phyloP scores from a whole-genome alignment of 2,113 vertebrate species.

The Motacilla tschutschensis region DNA sequence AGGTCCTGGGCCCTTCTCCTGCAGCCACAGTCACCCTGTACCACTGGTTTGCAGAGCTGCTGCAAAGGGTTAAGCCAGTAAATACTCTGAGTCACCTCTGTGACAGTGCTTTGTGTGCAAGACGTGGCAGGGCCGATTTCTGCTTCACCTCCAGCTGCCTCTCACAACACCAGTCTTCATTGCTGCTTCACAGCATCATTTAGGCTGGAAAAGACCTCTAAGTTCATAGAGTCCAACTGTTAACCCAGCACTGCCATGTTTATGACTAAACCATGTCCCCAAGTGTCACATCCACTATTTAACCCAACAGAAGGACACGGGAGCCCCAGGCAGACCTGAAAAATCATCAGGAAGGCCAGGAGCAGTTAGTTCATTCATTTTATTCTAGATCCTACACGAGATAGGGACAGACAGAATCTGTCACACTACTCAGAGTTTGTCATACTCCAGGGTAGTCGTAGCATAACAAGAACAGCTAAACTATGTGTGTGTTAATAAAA shows the following conservation, averaged over 20 bases:
- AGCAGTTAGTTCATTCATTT: background rate
- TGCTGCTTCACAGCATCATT: background rate
- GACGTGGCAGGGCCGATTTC: rapidly evolving
- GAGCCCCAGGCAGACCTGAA: background rate
- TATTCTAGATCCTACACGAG: constrained; percentile 4
- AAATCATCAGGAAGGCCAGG: background rate
- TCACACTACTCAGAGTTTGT: background rate
- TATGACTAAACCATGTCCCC: background rate
- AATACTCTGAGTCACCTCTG: background rate
- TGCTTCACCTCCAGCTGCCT: background rate
- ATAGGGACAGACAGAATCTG: background rate
- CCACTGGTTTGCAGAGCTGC: background rate
- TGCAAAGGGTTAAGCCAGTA: background rate
- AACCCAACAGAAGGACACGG: background rate
- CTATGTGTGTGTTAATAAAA: background rate
- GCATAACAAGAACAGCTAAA: background rate
- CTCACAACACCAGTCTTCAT: rapidly evolving
- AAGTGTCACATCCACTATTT: background rate
- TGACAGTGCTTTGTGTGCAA: background rate
- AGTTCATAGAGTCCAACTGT: background rate
- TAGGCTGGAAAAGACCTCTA: background rate
- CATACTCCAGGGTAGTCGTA: background rate
- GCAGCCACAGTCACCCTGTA: background rate
- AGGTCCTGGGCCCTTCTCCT: background rate
- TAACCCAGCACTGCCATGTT: background rate